Evolutionary conservation across 2,113 vertebrate species (phyloP).

Genomic region (Centropus unirufus): DNA sequence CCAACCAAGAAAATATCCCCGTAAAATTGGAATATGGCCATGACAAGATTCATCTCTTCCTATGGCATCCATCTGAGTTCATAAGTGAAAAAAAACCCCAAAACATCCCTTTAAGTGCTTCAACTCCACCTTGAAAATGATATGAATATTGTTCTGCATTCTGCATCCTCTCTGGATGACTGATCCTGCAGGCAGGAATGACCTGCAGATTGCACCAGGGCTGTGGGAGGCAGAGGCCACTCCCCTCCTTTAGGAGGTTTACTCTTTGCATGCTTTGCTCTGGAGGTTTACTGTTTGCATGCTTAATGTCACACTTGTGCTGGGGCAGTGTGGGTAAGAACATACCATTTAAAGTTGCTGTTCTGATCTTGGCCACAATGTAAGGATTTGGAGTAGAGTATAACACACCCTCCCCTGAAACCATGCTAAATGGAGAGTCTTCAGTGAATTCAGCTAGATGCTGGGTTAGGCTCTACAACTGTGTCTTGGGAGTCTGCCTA

Average conservation of each 20-base stretch:
- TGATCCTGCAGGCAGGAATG: not conserved
- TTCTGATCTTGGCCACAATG: not conserved
- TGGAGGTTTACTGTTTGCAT: not conserved
- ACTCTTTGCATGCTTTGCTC: not conserved
- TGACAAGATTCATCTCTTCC: not conserved
- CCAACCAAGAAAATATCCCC: not conserved
- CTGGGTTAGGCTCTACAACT: not conserved
- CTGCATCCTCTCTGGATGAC: not conserved
- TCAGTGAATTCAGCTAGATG: not conserved
- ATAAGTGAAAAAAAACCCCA: not conserved
- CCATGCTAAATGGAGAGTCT: not conserved
- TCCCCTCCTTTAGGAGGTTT: not conserved
- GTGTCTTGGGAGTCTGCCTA: not conserved
- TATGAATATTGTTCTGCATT: not conserved
- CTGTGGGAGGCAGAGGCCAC: not conserved
- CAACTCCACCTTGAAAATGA: not conserved
- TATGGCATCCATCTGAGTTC: not conserved
- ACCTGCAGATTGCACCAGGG: not conserved
- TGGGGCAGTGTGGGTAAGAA: not conserved
- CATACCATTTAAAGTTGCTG: not conserved
- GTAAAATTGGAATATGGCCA: not conserved
- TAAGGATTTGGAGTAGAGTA: not conserved
- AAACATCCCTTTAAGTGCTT: not conserved
- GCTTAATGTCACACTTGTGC: not conserved
- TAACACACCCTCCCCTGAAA: not conserved